Evolutionary conservation across 2,888 invertebrate species (phyloP), one percentile per base, ranked within the genome.

Genomic region (Tenthredo distinguenda): DNA sequence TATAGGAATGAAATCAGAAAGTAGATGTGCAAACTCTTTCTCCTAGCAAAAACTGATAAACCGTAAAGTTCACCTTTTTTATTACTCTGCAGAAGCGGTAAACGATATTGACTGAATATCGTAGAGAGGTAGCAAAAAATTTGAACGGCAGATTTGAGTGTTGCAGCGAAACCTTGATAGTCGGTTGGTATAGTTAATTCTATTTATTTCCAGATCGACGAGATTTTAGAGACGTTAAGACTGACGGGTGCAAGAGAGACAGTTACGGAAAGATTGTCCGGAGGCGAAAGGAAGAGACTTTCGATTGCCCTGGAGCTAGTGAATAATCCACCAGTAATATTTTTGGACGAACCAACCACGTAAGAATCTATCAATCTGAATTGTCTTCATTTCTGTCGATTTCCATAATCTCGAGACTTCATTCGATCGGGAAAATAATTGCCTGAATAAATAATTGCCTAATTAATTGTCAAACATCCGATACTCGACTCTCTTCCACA

Each of bases 311-410:
- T 98, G 87, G 99, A 99, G 93, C 94, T 99, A 40, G 96, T 98
- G 83, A 98, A 99, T 93, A 99, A 99, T 93, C 99, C 99, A 1
- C 98, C 99, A 0, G 96, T 99, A 9, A 96, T 99, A 93, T 99
- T 99, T 93, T 95, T 99, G 86, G 99, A 99, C 93, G 99, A 99
- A 92, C 99, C 99, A 0, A 99, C 99, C 3, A 98, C 99, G 99
- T 99, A 94, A 96, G 96, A 93, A 87, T 86, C 37, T 40, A 62
- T 26, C 9, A 26, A 26, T 26, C 10, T 47, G 12, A 62, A 62
- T 55, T 55, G 21, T 62, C 9, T 12, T 3, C 9, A 12, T 26
- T 62, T 62, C 85, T 26, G 43, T 50, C 47, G 40, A 77, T 34
- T 77, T 26, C 58, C 55, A 79, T 62, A 68, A 50, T 65, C 83